Conservation (phyloP, 2,888 invertebrate genomes). For the Aspidapion aeneum region DNA sequence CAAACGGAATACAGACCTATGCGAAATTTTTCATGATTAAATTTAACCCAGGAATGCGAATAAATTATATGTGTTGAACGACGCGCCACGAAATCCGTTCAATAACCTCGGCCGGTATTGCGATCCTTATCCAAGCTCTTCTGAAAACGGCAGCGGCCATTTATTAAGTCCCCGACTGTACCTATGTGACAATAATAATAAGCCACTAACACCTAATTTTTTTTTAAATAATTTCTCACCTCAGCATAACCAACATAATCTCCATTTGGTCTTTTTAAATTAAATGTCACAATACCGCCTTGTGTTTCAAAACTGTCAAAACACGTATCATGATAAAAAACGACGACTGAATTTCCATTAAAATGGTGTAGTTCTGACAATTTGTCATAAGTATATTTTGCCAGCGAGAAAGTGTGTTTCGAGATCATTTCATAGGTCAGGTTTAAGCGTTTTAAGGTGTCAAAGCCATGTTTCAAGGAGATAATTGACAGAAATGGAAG, state of each 20-base stretch:
- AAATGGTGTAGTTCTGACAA: slow-evolving; percentile 63
- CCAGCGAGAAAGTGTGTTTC: slow-evolving; percentile 70
- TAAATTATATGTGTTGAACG: too few species aligned
- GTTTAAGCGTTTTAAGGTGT: slow-evolving; percentile 62
- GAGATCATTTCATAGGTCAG: slow-evolving; percentile 65
- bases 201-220: too few species aligned
- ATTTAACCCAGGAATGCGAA: too few species aligned
- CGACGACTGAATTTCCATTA: slow-evolving; percentile 66
- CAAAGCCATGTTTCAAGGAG: slow-evolving; percentile 79
- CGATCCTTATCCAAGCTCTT: too few species aligned
- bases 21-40: too few species aligned
- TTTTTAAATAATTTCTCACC: too few species aligned
- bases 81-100: too few species aligned
- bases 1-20: too few species aligned
- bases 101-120: too few species aligned
- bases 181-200: too few species aligned
- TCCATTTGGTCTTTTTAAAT: slow-evolving; percentile 73
- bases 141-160: too few species aligned
- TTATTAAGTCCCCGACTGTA: too few species aligned
- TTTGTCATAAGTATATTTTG: slow-evolving; percentile 65
- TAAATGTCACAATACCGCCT: slow-evolving; percentile 88
- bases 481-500: slow-evolving; percentile 81
- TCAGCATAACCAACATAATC: slow-evolving; percentile 85
- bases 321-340: slow-evolving; percentile 70
- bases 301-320: slow-evolving; percentile 63